phyloP scores from a whole-genome alignment of 1,140 invertebrate genomes.

The Monomorium pharaonis region DNA sequence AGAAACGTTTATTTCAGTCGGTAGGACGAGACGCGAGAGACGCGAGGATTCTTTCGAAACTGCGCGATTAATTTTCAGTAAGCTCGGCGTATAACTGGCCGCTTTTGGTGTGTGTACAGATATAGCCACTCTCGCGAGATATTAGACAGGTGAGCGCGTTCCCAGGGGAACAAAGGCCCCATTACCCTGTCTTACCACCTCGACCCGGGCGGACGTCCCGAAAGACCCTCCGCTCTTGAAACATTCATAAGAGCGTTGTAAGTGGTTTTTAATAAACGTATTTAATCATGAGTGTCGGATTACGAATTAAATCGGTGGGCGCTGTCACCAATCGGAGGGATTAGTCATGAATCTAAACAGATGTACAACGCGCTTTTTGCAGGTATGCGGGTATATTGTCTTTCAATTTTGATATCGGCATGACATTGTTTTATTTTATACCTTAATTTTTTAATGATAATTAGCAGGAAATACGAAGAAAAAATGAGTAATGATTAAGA shows the following conservation, averaged over 20 bases:
- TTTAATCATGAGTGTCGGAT: conserved; percentile 80
- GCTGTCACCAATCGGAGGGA: conserved; percentile 34
- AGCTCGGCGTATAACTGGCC: conserved; percentile 69
- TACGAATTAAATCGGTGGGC: conserved; percentile 73
- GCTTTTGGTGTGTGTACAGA: conserved; percentile 73
- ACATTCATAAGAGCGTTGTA: conserved; percentile 79
- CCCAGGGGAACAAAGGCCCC: conserved; percentile 83
- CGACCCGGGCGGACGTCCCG: conserved; percentile 61
- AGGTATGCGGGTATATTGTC: conserved; percentile 56
- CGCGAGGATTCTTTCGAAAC: conserved; percentile 69
- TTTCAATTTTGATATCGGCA: neutral
- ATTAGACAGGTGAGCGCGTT: conserved; percentile 83
- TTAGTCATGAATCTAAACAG: conserved; percentile 63
- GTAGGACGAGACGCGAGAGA: conserved; percentile 13
- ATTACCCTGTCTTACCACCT: conserved; percentile 78
- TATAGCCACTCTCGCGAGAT: conserved; percentile 80
- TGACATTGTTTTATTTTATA: neutral
- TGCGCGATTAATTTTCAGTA: conserved; percentile 76
- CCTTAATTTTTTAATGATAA: neutral
- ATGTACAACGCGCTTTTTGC: conserved; percentile 32
- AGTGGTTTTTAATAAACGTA: conserved; percentile 83
- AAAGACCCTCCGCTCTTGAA: conserved; percentile 74
- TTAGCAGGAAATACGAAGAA: no score
- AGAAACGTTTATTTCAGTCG: conserved; percentile 49
- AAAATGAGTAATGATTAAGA: no score